These are phyloP conservation scores for human DNA, from an alignment of 2,113 vertebrate genomes.

Conservation along the genomic window DNA sequence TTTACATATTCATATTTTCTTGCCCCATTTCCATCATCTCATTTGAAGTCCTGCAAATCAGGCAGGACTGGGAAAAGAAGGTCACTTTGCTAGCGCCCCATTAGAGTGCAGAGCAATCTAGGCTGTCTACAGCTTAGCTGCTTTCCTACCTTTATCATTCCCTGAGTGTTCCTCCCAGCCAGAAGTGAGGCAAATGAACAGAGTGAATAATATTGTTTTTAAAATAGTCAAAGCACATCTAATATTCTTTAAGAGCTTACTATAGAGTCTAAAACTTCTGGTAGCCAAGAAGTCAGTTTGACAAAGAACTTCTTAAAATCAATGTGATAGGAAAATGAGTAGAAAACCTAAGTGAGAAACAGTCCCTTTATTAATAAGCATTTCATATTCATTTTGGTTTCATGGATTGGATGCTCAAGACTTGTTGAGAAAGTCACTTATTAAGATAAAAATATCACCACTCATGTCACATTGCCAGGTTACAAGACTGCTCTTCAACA, in stretches of 20 bases:
- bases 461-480: not conserved
- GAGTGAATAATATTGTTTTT: not conserved
- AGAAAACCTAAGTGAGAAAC: slow-evolving; percentile 42
- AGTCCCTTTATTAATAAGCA: not conserved
- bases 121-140: not conserved
- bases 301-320: slow-evolving; percentile 47
- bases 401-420: not conserved
- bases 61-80: not conserved
- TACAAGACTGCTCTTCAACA: slow-evolving; percentile 11
- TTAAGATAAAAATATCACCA: slow-evolving; percentile 38
- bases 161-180: not conserved
- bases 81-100: not conserved
- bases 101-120: not conserved
- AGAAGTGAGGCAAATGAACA: not conserved
- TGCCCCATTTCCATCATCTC: not conserved
- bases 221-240: not conserved
- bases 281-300: slow-evolving; percentile 31
- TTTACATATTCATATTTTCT: not conserved
- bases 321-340: slow-evolving; percentile 11
- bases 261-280: slow-evolving; percentile 31
- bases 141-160: not conserved
- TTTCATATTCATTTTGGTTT: slow-evolving; percentile 40
- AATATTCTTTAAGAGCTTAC: slow-evolving; percentile 17
- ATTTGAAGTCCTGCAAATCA: not conserved
- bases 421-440: slow-evolving; percentile 28